Base-by-base conservation (phyloP, 2,888 invertebrate genomes). In the Gonocerus acuteangulatus region DNA sequence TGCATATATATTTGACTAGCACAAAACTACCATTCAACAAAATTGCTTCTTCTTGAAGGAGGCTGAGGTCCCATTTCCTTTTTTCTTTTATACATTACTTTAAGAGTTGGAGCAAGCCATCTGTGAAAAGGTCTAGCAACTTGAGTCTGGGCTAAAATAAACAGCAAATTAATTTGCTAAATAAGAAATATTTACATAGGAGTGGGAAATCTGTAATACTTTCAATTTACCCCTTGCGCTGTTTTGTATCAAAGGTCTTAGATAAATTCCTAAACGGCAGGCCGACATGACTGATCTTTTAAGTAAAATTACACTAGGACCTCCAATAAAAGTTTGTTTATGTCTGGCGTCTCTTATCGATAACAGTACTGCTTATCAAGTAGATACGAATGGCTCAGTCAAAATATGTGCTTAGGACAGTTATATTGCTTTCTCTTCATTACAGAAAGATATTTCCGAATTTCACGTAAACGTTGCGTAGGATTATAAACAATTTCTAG, bases 21-120 rank as follows among this genome's bases (percentile, higher is more conserved):
- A 44, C 11, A 15, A 44, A 18, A 18, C 3, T 60, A 68, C 95
- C 95, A 92, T 70, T 87, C 89, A n/a, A 85, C 68, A 71, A 79
- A 88, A 7, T 79, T 78, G 22, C 82, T 85, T 65, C 90, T 76
- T 1, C 76, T 76, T 22, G 72, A 70, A 21, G 72, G 71, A 3
- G 73, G 70, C 69, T 84, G 81, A 6, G 80, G 79, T 0, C 82
- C 85, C 21, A 79, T 70, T 71, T 77, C 81, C 2, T 80, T 71
- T 70, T 80, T 80, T 3, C 85, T 79, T 7, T 70, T 75, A 58
- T 82, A 80, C 11, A 89, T 71, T 70, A 80, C 82, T 69, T 73
- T 78, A 66, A 87, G 73, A 4, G 84, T 85, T 23, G 89, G 88
- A 2, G 82, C 75, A 1, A 89, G 80, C 82, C 83, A 88, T 72